Evolutionary conservation across 2,797 vertebrate species (phyloP).

Genomic region (Eptatretus atami): DNA sequence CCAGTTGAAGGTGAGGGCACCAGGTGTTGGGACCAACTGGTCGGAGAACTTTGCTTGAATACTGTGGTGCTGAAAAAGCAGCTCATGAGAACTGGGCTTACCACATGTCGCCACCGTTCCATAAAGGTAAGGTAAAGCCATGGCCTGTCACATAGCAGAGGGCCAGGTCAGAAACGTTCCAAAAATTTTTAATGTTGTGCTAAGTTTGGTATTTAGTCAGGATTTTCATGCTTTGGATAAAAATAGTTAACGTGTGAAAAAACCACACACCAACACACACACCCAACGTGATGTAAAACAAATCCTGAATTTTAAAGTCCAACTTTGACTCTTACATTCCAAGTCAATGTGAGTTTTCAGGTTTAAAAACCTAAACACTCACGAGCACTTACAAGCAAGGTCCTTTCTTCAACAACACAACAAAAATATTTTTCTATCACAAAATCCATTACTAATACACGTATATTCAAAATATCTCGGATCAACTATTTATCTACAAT

Average conservation of each 20-base stretch:
- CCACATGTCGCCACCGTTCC: conserved; percentile 82
- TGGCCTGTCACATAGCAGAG: conserved; percentile 27
- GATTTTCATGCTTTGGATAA: too few relatives aligned
- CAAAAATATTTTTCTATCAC: too few relatives aligned
- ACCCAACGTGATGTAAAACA: background rate
- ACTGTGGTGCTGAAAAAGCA: conserved; percentile 60
- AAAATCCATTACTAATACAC: too few relatives aligned
- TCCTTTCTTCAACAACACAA: too few relatives aligned
- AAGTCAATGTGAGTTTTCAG: too few relatives aligned
- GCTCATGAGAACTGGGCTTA: conserved; percentile 80
- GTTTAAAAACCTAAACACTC: too few relatives aligned
- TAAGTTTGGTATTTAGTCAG: background rate
- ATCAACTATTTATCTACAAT: too few relatives aligned
- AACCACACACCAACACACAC: background rate
- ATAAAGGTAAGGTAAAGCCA: conserved; percentile 94
- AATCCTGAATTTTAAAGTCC: too few relatives aligned
- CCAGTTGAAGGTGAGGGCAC: conserved; percentile 37
- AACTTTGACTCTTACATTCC: too few relatives aligned
- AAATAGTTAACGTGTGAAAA: too few relatives aligned
- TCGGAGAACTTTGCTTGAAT: conserved; percentile 43
- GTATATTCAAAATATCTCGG: too few relatives aligned
- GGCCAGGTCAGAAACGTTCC: background rate
- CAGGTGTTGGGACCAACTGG: conserved; percentile 28
- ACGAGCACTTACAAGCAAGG: too few relatives aligned
- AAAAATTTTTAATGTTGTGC: background rate